Percentiles rank a stretch among this genome's conserved stretches.
phyloP scores from a whole-genome alignment of 2,888 invertebrate species.

The Elaeidobius kamerunicus region DNA sequence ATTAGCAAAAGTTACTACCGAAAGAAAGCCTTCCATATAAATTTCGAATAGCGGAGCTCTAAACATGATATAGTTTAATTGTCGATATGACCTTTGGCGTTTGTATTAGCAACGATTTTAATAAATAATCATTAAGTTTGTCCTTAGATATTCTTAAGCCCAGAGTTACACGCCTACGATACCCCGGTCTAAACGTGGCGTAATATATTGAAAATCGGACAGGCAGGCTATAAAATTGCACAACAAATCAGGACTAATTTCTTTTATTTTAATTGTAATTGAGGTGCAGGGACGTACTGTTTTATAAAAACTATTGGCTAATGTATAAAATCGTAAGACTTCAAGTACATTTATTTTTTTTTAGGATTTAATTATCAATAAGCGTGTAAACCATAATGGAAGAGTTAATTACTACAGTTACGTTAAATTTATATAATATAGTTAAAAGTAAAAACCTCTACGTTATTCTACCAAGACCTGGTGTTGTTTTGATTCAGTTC shows the following conservation, averaged over 20 bases:
- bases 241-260: not conserved
- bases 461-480: too few relatives aligned
- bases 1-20: not conserved
- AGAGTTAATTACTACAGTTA: too few relatives aligned
- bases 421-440: too few relatives aligned
- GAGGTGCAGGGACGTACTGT: not conserved
- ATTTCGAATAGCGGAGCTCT: slow-evolving; percentile 3
- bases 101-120: slow-evolving; percentile 1
- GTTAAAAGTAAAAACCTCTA: too few relatives aligned
- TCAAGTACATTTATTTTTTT: too few relatives aligned
- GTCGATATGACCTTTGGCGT: slow-evolving; percentile 3
- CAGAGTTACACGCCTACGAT: slow-evolving; percentile 10
- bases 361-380: too few relatives aligned
- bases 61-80: slow-evolving; percentile 3
- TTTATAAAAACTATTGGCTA: not conserved
- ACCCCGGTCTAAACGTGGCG: not conserved
- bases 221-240: not conserved
- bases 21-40: not conserved
- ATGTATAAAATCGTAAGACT: too few relatives aligned
- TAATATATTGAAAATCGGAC: not conserved
- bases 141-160: slow-evolving; percentile 10
- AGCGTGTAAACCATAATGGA: too few relatives aligned
- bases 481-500: too few relatives aligned
- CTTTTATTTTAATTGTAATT: not conserved
- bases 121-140: slow-evolving; percentile 14